Evolutionary conservation across 2,888 invertebrate species (phyloP).

Genomic region (Dermolepida albohirtum): DNA sequence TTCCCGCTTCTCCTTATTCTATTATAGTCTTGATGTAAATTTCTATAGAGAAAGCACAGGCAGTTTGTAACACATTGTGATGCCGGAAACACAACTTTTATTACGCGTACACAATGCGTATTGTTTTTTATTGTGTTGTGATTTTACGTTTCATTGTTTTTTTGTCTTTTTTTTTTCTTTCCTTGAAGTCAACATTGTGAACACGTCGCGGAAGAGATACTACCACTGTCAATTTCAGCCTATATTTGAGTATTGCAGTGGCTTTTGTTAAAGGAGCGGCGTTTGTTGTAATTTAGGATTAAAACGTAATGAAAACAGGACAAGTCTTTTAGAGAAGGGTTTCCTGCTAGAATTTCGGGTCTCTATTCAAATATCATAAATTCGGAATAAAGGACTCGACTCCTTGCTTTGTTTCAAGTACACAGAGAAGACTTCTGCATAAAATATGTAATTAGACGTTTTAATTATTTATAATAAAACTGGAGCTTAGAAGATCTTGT

Average conservation of each 20-base stretch:
- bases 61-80: slow-evolving; percentile 48
- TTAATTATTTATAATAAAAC: not conserved
- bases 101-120: slow-evolving; percentile 36
- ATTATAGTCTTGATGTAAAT: slow-evolving; percentile 49
- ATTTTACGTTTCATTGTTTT: slow-evolving; percentile 30
- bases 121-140: slow-evolving; percentile 37
- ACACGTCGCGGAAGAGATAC: not conserved
- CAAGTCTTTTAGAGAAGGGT: slow-evolving; percentile 13
- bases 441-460: not conserved
- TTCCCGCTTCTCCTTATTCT: slow-evolving; percentile 38
- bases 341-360: slow-evolving; percentile 1
- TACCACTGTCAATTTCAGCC: slow-evolving; percentile 7
- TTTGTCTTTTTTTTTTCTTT: slow-evolving; percentile 18
- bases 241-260: not conserved
- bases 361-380: slow-evolving; percentile 24
- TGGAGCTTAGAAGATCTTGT: too few relatives aligned
- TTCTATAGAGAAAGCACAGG: slow-evolving; percentile 42
- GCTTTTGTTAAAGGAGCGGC: slow-evolving; percentile 12
- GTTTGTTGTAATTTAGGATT: slow-evolving; percentile 33
- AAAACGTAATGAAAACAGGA: slow-evolving; percentile 34
- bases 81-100: slow-evolving; percentile 45
- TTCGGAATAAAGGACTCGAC: slow-evolving; percentile 11
- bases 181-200: slow-evolving; percentile 3
- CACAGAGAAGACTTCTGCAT: not conserved
- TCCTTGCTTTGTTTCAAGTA: not conserved